Percentiles rank a stretch among this genome's conserved stretches.
phyloP scores from a whole-genome alignment of 1,140 invertebrate genomes.

The Rhyacophila brunnea region DNA sequence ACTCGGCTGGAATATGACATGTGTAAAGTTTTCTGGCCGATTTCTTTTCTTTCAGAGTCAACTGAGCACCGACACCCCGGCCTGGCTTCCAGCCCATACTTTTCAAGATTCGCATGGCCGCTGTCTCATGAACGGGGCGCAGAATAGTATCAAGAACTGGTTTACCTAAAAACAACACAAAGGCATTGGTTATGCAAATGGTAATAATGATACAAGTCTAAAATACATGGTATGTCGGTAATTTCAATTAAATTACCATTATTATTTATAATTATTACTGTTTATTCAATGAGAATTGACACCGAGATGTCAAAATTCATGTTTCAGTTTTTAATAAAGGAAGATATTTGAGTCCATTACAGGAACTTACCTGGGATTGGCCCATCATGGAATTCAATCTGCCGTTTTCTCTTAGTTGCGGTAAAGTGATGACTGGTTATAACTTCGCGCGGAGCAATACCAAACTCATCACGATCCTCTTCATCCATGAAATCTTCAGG shows the following conservation, averaged over 20 bases:
- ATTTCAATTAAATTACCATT: too few species aligned
- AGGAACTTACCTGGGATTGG: constrained; percentile 74
- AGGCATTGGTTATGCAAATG: too few species aligned
- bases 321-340: too few species aligned
- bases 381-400: constrained; percentile 56
- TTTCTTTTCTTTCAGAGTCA: constrained; percentile 62
- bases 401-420: constrained; percentile 54
- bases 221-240: too few species aligned
- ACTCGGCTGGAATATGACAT: constrained; percentile 60
- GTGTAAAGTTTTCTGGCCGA: constrained; percentile 65
- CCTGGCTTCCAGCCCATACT: constrained; percentile 90
- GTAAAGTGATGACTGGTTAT: constrained; percentile 76
- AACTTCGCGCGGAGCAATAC: constrained; percentile 85
- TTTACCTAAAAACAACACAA: constrained; percentile 41
- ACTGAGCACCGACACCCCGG: constrained; percentile 81
- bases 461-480: constrained; percentile 92
- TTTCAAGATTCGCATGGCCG: constrained; percentile 82
- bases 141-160: constrained; percentile 79
- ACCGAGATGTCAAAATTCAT: too few species aligned
- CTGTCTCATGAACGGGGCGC: constrained; percentile 79
- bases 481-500: constrained; percentile 99
- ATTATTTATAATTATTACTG: too few species aligned
- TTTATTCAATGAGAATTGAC: neutral
- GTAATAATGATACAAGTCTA: too few species aligned
- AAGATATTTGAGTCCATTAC: too few species aligned